These are phyloP conservation scores for Nylanderia fulva DNA, from an alignment of 1,140 invertebrate genomes.

Conservation along the genomic window DNA sequence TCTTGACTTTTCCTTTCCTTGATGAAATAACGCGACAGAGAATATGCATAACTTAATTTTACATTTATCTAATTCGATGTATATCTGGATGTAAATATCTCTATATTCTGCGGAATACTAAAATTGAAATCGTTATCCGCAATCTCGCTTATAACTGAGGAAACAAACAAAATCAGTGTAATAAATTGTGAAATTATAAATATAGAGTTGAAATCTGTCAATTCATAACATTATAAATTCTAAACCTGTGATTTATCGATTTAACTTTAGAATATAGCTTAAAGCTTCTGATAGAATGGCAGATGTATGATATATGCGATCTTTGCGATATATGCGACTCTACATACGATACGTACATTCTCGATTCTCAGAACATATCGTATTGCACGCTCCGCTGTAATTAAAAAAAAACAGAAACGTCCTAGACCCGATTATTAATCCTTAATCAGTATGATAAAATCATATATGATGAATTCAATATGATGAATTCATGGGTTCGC, in stretches of 20 bases:
- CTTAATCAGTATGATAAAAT: constrained; percentile 41
- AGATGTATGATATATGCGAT: constrained; percentile 10
- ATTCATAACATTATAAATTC: constrained; percentile 53
- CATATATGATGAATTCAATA: background rate
- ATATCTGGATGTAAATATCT: constrained; percentile 68
- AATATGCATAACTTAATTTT: background rate
- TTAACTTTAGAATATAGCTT: constrained; percentile 42
- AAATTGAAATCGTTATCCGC: background rate
- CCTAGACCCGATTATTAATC: constrained; percentile 15
- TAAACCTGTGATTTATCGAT: constrained; percentile 60
- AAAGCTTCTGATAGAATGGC: constrained; percentile 34
- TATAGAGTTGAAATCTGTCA: constrained; percentile 42
- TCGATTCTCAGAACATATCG: constrained; percentile 47
- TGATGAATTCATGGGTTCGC: background rate
- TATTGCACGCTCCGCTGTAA: constrained; percentile 47
- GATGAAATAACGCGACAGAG: constrained; percentile 6
- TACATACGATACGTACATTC: constrained; percentile 1
- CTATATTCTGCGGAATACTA: background rate
- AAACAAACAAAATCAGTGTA: background rate
- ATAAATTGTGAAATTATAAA: constrained; percentile 13
- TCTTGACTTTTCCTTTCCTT: background rate
- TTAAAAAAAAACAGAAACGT: background rate
- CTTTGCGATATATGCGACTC: too few species aligned
- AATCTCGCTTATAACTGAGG: background rate
- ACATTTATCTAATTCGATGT: constrained; percentile 38